These are phyloP conservation scores for Drosophila watanabei DNA, from an alignment of 1,140 invertebrate species.

Conservation along the genomic window DNA sequence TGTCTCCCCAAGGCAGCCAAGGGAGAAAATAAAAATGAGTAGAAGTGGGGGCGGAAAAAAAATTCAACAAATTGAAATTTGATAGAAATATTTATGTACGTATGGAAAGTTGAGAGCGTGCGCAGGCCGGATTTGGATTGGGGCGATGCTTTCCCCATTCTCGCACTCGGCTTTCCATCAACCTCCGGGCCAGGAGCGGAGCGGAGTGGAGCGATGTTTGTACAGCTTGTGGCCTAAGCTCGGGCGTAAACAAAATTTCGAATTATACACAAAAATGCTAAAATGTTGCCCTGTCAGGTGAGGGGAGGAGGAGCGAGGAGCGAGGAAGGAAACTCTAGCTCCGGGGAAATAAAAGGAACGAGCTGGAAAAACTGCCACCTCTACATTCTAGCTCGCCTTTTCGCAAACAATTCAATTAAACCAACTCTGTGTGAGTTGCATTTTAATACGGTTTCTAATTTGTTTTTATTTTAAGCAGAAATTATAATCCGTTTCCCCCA, in stretches of 20 bases:
- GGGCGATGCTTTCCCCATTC: slow-evolving; percentile 10
- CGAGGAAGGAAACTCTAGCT: slow-evolving; percentile 13
- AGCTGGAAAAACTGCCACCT: not conserved
- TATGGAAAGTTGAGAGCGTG: slow-evolving; percentile 15
- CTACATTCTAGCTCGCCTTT: not conserved
- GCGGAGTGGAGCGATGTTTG: slow-evolving; percentile 26
- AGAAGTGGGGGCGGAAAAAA: slow-evolving; percentile 11
- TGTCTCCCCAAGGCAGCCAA: slow-evolving; percentile 57
- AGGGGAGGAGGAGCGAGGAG: not conserved
- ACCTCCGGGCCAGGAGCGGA: not conserved
- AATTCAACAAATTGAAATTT: slow-evolving; percentile 81
- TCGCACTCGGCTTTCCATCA: slow-evolving; percentile 6
- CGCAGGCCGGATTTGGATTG: slow-evolving; percentile 49
- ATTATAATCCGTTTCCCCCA: too few relatives aligned
- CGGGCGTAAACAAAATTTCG: slow-evolving; percentile 76
- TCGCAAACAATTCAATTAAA: slow-evolving; percentile 55
- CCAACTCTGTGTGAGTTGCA: slow-evolving; percentile 35
- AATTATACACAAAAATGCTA: slow-evolving; percentile 62
- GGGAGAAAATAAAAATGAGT: not conserved
- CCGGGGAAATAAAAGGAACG: slow-evolving; percentile 1
- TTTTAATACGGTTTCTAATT: slow-evolving; percentile 33
- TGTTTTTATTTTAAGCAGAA: slow-evolving; percentile 25
- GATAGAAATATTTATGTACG: slow-evolving; percentile 76
- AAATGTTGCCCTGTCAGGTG: slow-evolving; percentile 52
- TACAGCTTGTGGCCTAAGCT: slow-evolving; percentile 60